phyloP scores from a whole-genome alignment of 2,113 vertebrate species.

The Menura novaehollandiae region DNA sequence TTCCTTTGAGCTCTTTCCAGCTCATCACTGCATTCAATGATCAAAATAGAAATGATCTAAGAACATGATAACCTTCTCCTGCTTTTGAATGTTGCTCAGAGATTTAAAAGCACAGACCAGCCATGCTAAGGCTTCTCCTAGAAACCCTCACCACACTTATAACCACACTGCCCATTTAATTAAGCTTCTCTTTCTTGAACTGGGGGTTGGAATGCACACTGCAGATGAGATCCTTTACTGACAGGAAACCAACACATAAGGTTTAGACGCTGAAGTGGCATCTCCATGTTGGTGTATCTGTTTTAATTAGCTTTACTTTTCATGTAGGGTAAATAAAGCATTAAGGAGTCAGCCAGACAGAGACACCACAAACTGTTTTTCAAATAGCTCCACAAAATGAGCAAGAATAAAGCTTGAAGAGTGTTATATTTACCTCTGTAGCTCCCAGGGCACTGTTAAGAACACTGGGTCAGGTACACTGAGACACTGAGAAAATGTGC shows the following conservation, averaged over 20 bases:
- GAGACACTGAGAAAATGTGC: slow-evolving; percentile 64
- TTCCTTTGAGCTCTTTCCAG: background rate
- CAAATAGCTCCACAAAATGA: slow-evolving; percentile 52
- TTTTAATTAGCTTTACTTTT: slow-evolving; percentile 52
- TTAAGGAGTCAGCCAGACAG: slow-evolving; percentile 24
- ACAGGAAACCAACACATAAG: background rate
- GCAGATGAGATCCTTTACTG: background rate
- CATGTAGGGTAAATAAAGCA: slow-evolving; percentile 41
- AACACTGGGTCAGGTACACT: slow-evolving; percentile 57
- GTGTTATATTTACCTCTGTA: slow-evolving; percentile 57
- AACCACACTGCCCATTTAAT: background rate
- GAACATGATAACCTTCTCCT: background rate
- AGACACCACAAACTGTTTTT: slow-evolving; percentile 23
- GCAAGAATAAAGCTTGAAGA: slow-evolving; percentile 57
- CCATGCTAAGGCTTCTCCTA: background rate
- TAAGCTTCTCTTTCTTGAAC: background rate
- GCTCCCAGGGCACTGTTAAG: slow-evolving; percentile 23
- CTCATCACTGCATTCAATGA: background rate
- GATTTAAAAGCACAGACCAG: background rate
- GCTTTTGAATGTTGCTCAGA: background rate
- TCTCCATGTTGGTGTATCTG: background rate
- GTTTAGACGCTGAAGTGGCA: background rate
- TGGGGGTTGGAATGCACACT: background rate
- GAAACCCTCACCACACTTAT: background rate
- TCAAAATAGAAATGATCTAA: background rate